These are phyloP conservation scores for Corythornis vintsioides DNA, from an alignment of 2,113 vertebrate genomes.

Conservation along the genomic window DNA sequence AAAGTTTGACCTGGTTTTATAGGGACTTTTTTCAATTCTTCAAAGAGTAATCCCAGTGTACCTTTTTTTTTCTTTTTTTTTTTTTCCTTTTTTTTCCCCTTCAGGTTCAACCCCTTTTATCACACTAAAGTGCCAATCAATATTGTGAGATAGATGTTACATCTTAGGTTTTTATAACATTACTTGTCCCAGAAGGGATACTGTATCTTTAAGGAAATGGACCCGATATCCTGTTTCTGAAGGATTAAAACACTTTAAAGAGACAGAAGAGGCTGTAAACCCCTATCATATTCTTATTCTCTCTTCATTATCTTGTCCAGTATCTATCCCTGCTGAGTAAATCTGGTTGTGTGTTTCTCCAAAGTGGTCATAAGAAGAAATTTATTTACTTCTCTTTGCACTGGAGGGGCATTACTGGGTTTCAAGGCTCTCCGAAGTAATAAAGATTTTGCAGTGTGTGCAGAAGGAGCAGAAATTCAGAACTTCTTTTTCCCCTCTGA, in stretches of 20 bases:
- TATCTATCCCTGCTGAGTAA: slow-evolving; percentile 89
- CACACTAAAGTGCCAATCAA: slow-evolving; percentile 85
- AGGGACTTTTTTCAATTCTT: slow-evolving; percentile 63
- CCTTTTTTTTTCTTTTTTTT: not conserved
- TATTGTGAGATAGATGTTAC: slow-evolving; percentile 80
- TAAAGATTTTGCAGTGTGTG: slow-evolving; percentile 91
- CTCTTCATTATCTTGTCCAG: slow-evolving; percentile 92
- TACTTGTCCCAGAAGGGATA: slow-evolving; percentile 83
- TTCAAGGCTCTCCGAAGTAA: slow-evolving; percentile 86
- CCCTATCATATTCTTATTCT: slow-evolving; percentile 86
- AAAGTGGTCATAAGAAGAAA: slow-evolving; percentile 91
- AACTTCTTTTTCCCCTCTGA: slow-evolving; percentile 86
- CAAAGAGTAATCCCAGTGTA: slow-evolving; percentile 72
- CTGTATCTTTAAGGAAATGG: slow-evolving; percentile 89
- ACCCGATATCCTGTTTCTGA: slow-evolving; percentile 84
- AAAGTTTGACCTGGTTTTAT: slow-evolving; percentile 60
- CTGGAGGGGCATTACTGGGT: slow-evolving; percentile 86
- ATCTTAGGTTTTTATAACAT: slow-evolving; percentile 84
- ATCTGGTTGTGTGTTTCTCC: slow-evolving; percentile 90
- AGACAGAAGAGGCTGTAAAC: slow-evolving; percentile 88
- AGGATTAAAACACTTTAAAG: slow-evolving; percentile 89
- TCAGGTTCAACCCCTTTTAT: slow-evolving; percentile 83
- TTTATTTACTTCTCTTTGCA: slow-evolving; percentile 89
- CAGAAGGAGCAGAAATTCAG: slow-evolving; percentile 85
- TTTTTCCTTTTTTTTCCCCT: slow-evolving; percentile 55